Percentiles rank a stretch among this genome's conserved stretches.
phyloP scores from a whole-genome alignment of 2,797 vertebrate species.

The Dendrocincla tyrannina region DNA sequence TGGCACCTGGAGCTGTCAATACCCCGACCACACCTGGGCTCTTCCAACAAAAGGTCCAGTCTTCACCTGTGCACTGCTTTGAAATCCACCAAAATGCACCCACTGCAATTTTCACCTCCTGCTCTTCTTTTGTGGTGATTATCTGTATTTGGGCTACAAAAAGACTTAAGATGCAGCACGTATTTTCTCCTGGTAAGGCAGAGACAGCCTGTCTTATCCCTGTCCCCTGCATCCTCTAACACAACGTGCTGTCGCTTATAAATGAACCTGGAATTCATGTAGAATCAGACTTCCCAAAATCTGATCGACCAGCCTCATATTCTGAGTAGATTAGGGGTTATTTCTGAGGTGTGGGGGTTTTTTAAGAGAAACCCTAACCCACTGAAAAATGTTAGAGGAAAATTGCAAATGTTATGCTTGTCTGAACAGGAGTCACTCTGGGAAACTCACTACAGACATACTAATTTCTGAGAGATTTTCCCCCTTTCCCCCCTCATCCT shows the following conservation, averaged over 20 bases:
- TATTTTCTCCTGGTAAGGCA: not conserved
- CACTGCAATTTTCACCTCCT: not conserved
- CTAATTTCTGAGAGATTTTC: not conserved
- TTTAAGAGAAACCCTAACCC: not conserved
- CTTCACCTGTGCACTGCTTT: not conserved
- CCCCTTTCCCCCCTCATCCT: not conserved
- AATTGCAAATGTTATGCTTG: constrained; percentile 49
- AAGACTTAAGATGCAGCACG: not conserved
- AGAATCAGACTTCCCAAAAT: not conserved
- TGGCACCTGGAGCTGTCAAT: not conserved
- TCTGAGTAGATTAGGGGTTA: not conserved
- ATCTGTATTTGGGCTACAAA: not conserved
- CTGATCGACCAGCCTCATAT: not conserved
- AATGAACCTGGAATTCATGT: not conserved
- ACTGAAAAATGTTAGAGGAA: constrained; percentile 23
- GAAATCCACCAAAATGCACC: not conserved
- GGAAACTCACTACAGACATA: not conserved
- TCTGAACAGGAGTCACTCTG: constrained; percentile 34
- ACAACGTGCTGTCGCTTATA: not conserved
- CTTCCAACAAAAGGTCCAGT: not conserved
- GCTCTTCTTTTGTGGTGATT: rapidly evolving
- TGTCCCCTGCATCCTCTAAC: not conserved
- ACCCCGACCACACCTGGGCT: not conserved
- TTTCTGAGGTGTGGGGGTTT: not conserved
- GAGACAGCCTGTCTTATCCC: not conserved